These are phyloP conservation scores for Nylanderia fulva DNA, from an alignment of 1,140 invertebrate genomes.

Conservation along the genomic window DNA sequence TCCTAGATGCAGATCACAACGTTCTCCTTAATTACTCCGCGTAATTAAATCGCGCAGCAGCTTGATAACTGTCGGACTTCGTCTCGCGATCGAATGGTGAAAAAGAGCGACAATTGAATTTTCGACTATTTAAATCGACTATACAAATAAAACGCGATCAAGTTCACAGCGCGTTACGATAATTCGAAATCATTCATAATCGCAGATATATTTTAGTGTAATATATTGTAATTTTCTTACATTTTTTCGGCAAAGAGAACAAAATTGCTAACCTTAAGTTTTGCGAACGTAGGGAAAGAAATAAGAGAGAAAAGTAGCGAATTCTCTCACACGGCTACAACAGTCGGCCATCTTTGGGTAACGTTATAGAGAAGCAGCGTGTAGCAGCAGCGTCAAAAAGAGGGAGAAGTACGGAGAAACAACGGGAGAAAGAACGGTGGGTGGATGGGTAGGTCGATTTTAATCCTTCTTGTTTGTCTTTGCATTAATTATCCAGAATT, in stretches of 20 bases:
- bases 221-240: background rate
- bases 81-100: background rate
- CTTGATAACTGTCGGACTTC: background rate
- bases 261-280: background rate
- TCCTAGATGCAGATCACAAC: constrained; percentile 36
- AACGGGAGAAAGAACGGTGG: constrained; percentile 37
- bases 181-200: background rate
- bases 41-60: background rate
- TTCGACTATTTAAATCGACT: background rate
- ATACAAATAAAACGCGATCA: background rate
- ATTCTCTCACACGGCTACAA: constrained; percentile 7
- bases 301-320: background rate
- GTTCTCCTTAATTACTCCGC: constrained; percentile 18
- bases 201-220: background rate
- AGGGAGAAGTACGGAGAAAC: constrained; percentile 26
- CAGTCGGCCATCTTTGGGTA: constrained; percentile 56
- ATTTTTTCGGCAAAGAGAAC: too few species aligned
- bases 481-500: constrained; percentile 86
- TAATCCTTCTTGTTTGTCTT: constrained; percentile 86
- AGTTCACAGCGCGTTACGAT: background rate
- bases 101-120: background rate
- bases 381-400: constrained; percentile 9
- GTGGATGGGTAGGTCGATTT: constrained; percentile 58
- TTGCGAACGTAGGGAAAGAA: background rate
- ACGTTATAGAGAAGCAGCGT: constrained; percentile 29